Percentiles rank a stretch among this genome's conserved stretches.
Conservation (phyloP, 2,113 vertebrate species). For the Chascanopsetta lugubris region DNA sequence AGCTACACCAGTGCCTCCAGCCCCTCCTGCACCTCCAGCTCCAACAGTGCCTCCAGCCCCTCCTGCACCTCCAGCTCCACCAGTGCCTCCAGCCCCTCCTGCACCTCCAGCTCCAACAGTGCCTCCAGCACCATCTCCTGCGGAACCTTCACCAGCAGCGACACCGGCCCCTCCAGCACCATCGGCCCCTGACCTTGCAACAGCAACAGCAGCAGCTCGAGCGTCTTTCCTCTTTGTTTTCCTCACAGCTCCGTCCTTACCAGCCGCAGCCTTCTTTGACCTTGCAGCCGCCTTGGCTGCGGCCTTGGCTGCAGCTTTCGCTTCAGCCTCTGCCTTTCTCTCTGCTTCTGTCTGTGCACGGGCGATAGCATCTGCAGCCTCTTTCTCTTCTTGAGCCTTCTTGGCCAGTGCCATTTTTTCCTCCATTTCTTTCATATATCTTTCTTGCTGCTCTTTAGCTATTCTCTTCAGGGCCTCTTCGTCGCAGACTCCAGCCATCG, state of each 20-base stretch:
- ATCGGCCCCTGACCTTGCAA: too few species aligned
- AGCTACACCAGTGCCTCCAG: neutral
- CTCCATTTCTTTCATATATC: slow-evolving; percentile 70
- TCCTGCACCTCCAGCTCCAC: too few species aligned
- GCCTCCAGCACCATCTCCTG: neutral
- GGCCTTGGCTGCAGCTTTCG: slow-evolving; percentile 59
- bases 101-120: neutral
- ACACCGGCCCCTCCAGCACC: slow-evolving; percentile 3
- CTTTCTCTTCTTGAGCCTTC: slow-evolving; percentile 66
- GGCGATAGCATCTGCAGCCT: slow-evolving; percentile 53
- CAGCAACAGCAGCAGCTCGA: slow-evolving; percentile 32
- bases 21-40: neutral
- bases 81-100: neutral
- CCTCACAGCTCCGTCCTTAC: slow-evolving; percentile 23
- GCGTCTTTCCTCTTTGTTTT: slow-evolving; percentile 26
- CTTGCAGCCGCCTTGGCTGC: slow-evolving; percentile 37
- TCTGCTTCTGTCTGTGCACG: slow-evolving; percentile 40
- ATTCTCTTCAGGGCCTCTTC: slow-evolving; percentile 70
- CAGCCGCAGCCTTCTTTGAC: slow-evolving; percentile 48
- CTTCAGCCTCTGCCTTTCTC: slow-evolving; percentile 44
- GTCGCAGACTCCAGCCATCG: slow-evolving; percentile 60
- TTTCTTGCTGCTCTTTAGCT: slow-evolving; percentile 76
- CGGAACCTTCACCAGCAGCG: too few species aligned
- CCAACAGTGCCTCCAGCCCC: too few species aligned
- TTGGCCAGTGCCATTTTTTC: slow-evolving; percentile 63